Evolutionary conservation across 2,888 invertebrate genomes (phyloP), one percentile per base, ranked within the genome.

Genomic region (Oconnorella tubifera): DNA sequence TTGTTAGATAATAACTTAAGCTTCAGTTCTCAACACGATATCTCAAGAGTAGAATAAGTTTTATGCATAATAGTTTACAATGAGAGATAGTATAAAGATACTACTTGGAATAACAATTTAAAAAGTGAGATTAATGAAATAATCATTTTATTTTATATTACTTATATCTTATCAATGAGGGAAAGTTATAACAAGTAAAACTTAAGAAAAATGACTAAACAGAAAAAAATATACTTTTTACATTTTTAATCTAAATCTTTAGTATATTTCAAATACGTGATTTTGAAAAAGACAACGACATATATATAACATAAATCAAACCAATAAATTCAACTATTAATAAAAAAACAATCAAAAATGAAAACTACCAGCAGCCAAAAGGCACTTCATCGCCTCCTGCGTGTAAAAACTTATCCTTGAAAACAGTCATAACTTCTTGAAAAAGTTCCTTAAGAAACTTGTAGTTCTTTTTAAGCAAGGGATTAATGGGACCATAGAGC

Each of bases 301-400:
- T 40, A 40, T 40, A 10, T 14, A 40, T 40, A 10, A 19, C 19
- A 40, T 10, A 14, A 19, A 40, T 14, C 19, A 40, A 40, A 14
- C 40, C 19, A 14, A 40, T 19, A 14, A 14, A 10, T 14, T 10
- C 40, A 40, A 40, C 40, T 40, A 14, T 14, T 40, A 19, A 14
- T 40, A 19, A 40, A 40, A 14, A 40, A 40, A 40, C 10, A 40
- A 51, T 19, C 6, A 25, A 51, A 51, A 19, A 23, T 23, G 25
- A 25, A 51, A 19, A 1, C 29, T 78, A 89, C 93, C 93, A 94
- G 78, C 94, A 94, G 58, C 84, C 83, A 75, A 89, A 87, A 32
- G 86, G 86, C 0, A 95, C 92, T 84, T 97, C 96, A 80, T 97
- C 96, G 0, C 93, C 95, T 2, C 96, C 96, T 1, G 96, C 81